These are phyloP conservation scores for Burhinus bistriatus DNA, from an alignment of 2,113 vertebrate genomes.

Conservation along the genomic window DNA sequence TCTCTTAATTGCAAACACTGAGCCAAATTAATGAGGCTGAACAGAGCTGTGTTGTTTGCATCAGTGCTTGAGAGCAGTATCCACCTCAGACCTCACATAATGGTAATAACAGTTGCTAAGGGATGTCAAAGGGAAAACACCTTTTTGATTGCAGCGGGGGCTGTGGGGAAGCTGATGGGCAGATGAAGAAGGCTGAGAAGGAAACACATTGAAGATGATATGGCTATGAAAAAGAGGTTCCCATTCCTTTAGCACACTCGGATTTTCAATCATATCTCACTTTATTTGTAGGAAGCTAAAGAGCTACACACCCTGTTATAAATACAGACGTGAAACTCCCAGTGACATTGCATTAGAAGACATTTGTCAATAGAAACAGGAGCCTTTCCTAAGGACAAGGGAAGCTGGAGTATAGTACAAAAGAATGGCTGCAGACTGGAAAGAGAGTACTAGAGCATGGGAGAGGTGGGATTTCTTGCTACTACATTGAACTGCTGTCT, in stretches of 20 bases:
- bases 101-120: neutral
- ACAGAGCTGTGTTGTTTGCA: neutral
- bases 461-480: neutral
- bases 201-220: neutral
- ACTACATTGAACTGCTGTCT: neutral
- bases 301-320: neutral
- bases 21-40: neutral
- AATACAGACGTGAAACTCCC: neutral
- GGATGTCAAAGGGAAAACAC: neutral
- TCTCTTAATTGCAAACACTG: neutral
- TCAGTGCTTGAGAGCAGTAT: neutral
- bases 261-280: constrained; percentile 18
- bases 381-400: neutral
- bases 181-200: neutral
- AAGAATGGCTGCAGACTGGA: neutral
- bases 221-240: neutral
- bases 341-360: neutral
- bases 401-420: neutral
- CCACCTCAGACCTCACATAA: neutral
- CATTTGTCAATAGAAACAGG: neutral
- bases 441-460: accelerated
- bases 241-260: neutral
- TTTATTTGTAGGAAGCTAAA: neutral
- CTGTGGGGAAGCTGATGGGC: neutral
- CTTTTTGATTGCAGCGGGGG: neutral